Evolutionary conservation across 2,797 vertebrate species (phyloP).

Genomic region (Rhinichthys osculus): DNA sequence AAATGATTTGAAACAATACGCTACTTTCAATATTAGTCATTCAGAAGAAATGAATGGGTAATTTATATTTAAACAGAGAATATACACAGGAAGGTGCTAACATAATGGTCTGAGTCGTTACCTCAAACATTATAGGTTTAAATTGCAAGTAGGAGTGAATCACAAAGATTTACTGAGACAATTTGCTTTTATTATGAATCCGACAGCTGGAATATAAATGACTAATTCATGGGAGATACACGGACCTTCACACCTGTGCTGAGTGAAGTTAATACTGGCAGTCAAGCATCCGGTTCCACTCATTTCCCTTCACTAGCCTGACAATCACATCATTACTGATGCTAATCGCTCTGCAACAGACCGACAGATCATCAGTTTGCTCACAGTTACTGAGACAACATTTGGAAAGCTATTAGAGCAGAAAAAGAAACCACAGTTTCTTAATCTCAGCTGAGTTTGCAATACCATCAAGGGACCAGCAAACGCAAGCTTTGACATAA

Average conservation of each 20-base stretch:
- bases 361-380: slow-evolving; percentile 30
- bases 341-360: slow-evolving; percentile 43
- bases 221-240: slow-evolving; percentile 6
- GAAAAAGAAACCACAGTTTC: slow-evolving; percentile 4
- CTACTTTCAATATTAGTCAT: not conserved
- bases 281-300: slow-evolving; percentile 50
- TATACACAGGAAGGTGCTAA: not conserved
- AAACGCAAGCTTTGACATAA: slow-evolving; percentile 65
- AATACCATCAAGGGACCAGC: slow-evolving; percentile 44
- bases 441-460: slow-evolving; percentile 26
- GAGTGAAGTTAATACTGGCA: slow-evolving; percentile 40
- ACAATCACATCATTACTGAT: slow-evolving; percentile 48
- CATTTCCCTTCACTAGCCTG: slow-evolving; percentile 42
- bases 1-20: not conserved
- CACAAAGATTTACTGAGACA: slow-evolving; percentile 2
- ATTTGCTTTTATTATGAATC: slow-evolving; percentile 28
- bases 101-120: not conserved
- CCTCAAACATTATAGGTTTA: not conserved
- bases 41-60: not conserved
- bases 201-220: slow-evolving; percentile 14
- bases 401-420: slow-evolving; percentile 39
- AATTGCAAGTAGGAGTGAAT: not conserved
- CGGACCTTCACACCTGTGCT: slow-evolving; percentile 37
- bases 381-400: slow-evolving; percentile 42
- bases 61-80: slow-evolving; percentile 8